These are phyloP conservation scores for Apeira syringaria DNA, from an alignment of 2,888 invertebrate species.

Conservation along the genomic window DNA sequence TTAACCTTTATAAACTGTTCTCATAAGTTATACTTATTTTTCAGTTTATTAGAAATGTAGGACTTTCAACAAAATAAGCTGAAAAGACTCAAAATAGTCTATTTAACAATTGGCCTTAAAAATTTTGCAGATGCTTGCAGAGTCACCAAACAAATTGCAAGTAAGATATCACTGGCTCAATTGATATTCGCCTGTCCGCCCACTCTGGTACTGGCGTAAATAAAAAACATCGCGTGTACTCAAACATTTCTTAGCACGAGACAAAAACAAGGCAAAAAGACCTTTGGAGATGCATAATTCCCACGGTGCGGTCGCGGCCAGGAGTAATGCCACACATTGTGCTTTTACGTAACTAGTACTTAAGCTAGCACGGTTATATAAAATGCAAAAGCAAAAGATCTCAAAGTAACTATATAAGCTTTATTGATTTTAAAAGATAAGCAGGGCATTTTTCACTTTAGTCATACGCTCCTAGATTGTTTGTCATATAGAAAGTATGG, in stretches of 20 bases:
- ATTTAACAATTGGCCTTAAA: too few species aligned
- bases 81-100: too few species aligned
- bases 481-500: too few species aligned
- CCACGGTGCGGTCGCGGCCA: conserved; percentile 55
- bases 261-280: conserved; percentile 56
- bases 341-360: conserved; percentile 10
- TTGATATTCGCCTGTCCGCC: conserved; percentile 28
- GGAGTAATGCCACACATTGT: conserved; percentile 38
- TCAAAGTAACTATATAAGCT: too few species aligned
- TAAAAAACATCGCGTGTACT: conserved; percentile 28
- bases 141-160: conserved; percentile 17
- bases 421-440: too few species aligned
- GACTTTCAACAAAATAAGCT: too few species aligned
- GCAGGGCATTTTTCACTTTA: too few species aligned
- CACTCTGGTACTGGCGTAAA: conserved; percentile 29
- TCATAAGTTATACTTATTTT: too few species aligned
- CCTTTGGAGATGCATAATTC: conserved; percentile 56
- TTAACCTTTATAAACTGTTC: too few species aligned
- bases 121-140: conserved; percentile 9
- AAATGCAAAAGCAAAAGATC: too few species aligned
- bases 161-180: conserved; percentile 27
- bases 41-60: too few species aligned
- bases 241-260: conserved; percentile 58
- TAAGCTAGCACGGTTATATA: neutral
- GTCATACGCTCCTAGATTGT: too few species aligned